Evolutionary conservation across 92 coral and sea anemone genomes (phyloP).

Genomic region (Porites evermanni): DNA sequence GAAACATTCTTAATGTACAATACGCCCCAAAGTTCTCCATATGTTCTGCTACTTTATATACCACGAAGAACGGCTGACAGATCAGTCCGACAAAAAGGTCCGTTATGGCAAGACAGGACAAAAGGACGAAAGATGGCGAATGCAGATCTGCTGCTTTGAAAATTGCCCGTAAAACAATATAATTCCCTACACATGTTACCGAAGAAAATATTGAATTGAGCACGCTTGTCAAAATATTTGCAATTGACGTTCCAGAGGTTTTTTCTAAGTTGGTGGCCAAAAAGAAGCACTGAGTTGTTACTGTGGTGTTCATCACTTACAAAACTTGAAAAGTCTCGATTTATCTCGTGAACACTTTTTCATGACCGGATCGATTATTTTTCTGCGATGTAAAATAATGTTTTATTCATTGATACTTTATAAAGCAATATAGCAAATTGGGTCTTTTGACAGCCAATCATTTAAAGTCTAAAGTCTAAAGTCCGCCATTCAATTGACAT

Average conservation of each 20-base stretch:
- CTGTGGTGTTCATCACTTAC: conserved; percentile 1
- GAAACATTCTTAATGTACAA: conserved; percentile 36
- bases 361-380: no score
- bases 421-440: no score
- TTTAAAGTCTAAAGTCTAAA: no score
- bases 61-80: conserved; percentile 54
- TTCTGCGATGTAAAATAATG: no score
- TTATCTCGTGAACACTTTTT: no score
- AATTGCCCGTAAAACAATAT: conserved; percentile 22
- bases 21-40: neutral
- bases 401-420: no score
- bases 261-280: conserved; percentile 10
- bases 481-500: no score
- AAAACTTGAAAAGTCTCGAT: no score
- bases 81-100: conserved; percentile 50
- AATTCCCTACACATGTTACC: conserved; percentile 21
- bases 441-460: no score
- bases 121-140: conserved; percentile 49
- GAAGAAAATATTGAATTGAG: conserved; percentile 36
- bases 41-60: conserved; percentile 40
- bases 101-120: conserved; percentile 38
- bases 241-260: neutral
- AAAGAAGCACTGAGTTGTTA: neutral
- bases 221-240: conserved; percentile 11
- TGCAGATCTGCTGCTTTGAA: conserved; percentile 2